Evolutionary conservation across 2,797 vertebrate species (phyloP), one percentile per base, ranked within the genome.

Genomic region (Otus scops): DNA sequence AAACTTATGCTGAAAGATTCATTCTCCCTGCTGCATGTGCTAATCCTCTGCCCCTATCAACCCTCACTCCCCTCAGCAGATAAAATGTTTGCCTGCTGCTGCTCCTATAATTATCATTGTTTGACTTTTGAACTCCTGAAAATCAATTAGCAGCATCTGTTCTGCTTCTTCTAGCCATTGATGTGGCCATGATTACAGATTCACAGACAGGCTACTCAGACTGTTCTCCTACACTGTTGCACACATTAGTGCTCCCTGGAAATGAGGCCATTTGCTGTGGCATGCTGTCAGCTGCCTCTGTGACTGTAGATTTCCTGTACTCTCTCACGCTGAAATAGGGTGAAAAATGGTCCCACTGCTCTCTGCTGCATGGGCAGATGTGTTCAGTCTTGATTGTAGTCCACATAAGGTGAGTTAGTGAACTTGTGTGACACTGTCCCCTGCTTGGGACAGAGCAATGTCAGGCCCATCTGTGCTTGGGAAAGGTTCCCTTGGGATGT

Each of bases 71-170:
- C 5, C 16, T 48, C 45, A 43, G 60, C 38, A 89, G 86, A 91
- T 74, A 74, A 91, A 85, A 93, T 68, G 23, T 89, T 91, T 93
- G 78, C 41, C 39, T 87, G 56, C 48, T 93, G 74, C 67, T 87
- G 45, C 75, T 97, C 48, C 71, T 92, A 1, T 89, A 93, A 89
- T 93, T 94, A 77, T 34, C 60, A 89, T 56, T 34, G 13, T 69
- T 82, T 95, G 91, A 83, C 82, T 94, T 94, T 13, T 93, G 79
- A 96, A 68, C 75, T 61, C 69, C 28, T 89, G 57, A 88, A 93
- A 91, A 91, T 89, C 85, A 91, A 93, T 96, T 86, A 92, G 32
- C 76, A 88, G 73, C 50, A 76, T 89, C 89, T 94, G 76, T 88
- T 95, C 82, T 93, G 27, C 50, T 81, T 94, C 41, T 38, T 92